Evolutionary conservation across 1,140 invertebrate genomes (phyloP), one percentile per base, ranked within the genome.

Genomic region (Amphibalanus amphitrite): DNA sequence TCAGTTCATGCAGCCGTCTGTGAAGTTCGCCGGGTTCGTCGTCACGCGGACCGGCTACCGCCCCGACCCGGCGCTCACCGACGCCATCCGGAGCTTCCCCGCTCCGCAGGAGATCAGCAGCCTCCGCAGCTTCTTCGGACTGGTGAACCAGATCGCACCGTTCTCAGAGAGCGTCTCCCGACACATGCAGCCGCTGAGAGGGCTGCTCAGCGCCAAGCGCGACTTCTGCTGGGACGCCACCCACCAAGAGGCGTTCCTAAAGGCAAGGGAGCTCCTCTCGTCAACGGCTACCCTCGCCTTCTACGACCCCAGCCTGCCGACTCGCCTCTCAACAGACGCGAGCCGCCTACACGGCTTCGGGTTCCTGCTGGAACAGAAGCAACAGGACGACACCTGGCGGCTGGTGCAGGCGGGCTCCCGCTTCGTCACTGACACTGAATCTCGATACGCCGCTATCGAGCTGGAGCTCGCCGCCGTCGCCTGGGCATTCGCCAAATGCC

Each of bases 391-490:
- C 28, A 26, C 26, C 64, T 15, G 67, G 3, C 30, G 71, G 40
- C 59, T 75, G 28, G 69, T 75, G 29, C 70, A 75, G 47, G 70
- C 69, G 68, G 71, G 74, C 28, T 75, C 75, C 8, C 67, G 75
- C n/a, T 74, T 72, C 47, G 40, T 75, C 10, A 75, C 71, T 0
- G 69, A 75, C 26, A 29, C 59, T 6, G 76, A 77, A 70, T 65
- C 74, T 20, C 70, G 73, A 29, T 76, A 74, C 29, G 67, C 72
- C 26, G 72, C 70, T 28, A 70, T 70, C 15, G 76, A 76, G 28
- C 28, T 76, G 59, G 76, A 77, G 70, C 20, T 74, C n/a, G 30
- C 73, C 28, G 77, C 75, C 8, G 74, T 75, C 3, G 73, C 72
- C 1, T 75, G 72, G 75, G 75, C 72, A 23, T 70, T 76, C 28